These are phyloP conservation scores for Nyctalus aviator DNA, from an alignment of 2,797 vertebrate species.

Conservation along the genomic window DNA sequence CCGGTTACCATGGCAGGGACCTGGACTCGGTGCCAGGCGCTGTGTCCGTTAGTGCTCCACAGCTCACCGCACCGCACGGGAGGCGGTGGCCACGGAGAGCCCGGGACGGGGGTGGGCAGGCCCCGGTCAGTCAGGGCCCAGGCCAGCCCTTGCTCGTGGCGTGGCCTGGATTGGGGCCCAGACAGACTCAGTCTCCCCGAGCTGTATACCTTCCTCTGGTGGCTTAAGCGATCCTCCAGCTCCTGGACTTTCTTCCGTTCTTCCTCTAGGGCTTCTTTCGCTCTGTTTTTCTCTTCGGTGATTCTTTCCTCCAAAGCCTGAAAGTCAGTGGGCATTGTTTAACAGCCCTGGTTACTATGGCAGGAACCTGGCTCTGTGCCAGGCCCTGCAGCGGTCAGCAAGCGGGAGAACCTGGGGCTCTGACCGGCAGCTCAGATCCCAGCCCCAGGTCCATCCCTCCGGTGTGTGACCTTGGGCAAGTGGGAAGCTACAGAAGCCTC, in stretches of 20 bases:
- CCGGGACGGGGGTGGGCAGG: neutral
- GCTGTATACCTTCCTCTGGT: conserved; percentile 80
- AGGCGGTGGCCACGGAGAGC: neutral
- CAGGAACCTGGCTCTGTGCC: neutral
- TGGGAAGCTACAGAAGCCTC: neutral
- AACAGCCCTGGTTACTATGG: neutral
- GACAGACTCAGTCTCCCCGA: fast-evolving
- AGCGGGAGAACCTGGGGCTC: neutral
- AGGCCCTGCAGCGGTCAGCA: neutral
- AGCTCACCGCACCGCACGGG: neutral
- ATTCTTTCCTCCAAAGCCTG: conserved; percentile 73
- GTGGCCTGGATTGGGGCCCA: fast-evolving
- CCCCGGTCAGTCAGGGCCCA: neutral
- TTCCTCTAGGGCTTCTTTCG: conserved; percentile 55
- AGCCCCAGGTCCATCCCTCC: neutral
- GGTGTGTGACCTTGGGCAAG: neutral
- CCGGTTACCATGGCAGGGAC: neutral
- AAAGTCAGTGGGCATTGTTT: conserved; percentile 5
- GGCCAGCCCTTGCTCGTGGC: neutral
- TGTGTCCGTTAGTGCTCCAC: fast-evolving
- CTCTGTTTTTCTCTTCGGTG: conserved; percentile 69
- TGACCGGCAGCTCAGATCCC: neutral
- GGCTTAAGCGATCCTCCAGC: conserved; percentile 69
- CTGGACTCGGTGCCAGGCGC: neutral
- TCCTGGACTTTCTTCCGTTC: conserved; percentile 71